These are phyloP conservation scores for Helogale parvula DNA, from an alignment of 2,113 vertebrate genomes.

Conservation along the genomic window DNA sequence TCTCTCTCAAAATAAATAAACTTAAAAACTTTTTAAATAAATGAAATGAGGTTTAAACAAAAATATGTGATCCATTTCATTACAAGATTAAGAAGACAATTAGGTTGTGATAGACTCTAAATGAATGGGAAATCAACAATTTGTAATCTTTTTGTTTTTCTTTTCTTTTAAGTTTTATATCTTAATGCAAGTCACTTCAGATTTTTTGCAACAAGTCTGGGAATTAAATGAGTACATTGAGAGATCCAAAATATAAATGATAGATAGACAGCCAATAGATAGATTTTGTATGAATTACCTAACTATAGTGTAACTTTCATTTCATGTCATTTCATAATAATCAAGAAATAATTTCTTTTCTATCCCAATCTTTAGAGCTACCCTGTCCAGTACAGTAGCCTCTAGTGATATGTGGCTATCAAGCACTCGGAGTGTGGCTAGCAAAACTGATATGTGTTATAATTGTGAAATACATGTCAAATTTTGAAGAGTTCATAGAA, in stretches of 20 bases:
- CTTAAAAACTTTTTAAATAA: too few relatives aligned
- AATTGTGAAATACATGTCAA: not conserved
- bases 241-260: constrained; percentile 27
- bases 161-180: not conserved
- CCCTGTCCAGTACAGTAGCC: not conserved
- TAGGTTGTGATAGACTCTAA: not conserved
- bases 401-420: not conserved
- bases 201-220: not conserved
- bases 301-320: not conserved
- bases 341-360: not conserved
- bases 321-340: not conserved
- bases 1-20: too few relatives aligned
- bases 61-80: not conserved
- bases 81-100: not conserved
- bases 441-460: not conserved
- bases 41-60: not conserved
- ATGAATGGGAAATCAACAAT: not conserved
- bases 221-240: not conserved
- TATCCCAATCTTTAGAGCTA: not conserved
- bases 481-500: not conserved
- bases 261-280: not conserved
- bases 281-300: not conserved
- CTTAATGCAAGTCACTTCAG: not conserved
- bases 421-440: not conserved
- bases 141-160: not conserved